Base-by-base conservation (phyloP, 2,113 vertebrate species). In the Genyomyrus donnyi region DNA sequence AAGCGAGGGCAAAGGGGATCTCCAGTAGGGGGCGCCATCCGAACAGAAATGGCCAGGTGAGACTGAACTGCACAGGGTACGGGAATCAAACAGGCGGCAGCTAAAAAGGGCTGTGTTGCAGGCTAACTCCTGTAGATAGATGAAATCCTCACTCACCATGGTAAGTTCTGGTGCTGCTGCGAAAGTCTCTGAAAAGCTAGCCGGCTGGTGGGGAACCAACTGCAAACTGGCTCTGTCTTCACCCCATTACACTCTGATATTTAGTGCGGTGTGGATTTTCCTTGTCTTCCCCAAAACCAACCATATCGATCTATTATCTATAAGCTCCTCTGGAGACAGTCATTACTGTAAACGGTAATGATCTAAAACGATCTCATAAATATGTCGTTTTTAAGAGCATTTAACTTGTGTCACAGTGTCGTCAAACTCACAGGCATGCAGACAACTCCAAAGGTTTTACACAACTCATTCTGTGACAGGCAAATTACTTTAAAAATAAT, bases 371-470 rank as follows among this genome's bases (percentile, higher is more conserved):
- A 90, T 88, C 85, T 66, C 90, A 80, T 87, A 83, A 86, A 89
- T 70, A 49, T 66, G 77, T 83, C 86, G 88, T 88, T 87, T 24
- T 91, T 86, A 31, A 90, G 74, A 90, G 92, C 92, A 89, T 85
- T 53, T 49, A 91, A 56, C 91, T 49, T 77, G 84, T 89, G 93
- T 95, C 94, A 95, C 94, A 95, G 95, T 96, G 96, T 93, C 94
- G 92, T 95, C 93, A 94, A 94, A 94, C 94, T 94, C 93, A 95
- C 94, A 90, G 94, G 95, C 96, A 96, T 96, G 95, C 95, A 96
- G 94, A 96, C 95, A 93, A 92, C 92, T 93, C 93, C 94, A 93
- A 94, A 92, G 42, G 93, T 95, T 93, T 91, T 88, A 94, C 93
- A 95, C 92, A 92, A 53, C 50, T 52, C 85, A 85, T 80, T 80